phyloP scores from a whole-genome alignment of 2,888 invertebrate species.

The Hypsopygia costalis region DNA sequence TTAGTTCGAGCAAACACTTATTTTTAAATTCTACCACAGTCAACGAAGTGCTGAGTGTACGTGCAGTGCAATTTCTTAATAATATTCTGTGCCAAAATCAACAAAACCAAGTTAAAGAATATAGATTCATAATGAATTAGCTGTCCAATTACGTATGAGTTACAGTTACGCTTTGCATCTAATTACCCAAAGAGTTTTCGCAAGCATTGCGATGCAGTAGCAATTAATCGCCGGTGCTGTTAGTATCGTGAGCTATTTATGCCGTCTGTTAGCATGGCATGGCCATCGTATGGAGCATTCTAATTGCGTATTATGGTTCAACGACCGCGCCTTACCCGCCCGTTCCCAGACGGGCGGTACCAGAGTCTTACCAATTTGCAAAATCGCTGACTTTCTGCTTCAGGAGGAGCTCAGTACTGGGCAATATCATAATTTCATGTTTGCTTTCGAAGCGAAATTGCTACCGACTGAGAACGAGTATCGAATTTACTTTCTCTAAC shows the following conservation, averaged over 20 bases:
- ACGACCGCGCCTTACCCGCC: slow-evolving; percentile 54
- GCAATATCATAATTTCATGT: slow-evolving; percentile 14
- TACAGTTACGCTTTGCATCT: too few species aligned
- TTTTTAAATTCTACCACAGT: too few species aligned
- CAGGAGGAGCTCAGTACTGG: slow-evolving; percentile 4
- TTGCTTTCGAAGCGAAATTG: slow-evolving; percentile 9
- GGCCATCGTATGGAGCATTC: slow-evolving; percentile 73
- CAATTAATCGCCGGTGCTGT: slow-evolving; percentile 58
- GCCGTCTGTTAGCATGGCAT: slow-evolving; percentile 57
- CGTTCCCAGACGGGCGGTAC: slow-evolving; percentile 41
- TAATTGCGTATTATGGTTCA: slow-evolving; percentile 77
- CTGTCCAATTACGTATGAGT: too few species aligned
- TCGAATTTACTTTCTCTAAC: too few species aligned
- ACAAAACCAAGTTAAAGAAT: too few species aligned
- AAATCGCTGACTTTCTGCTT: slow-evolving; percentile 44
- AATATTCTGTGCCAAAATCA: too few species aligned
- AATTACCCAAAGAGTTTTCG: not conserved
- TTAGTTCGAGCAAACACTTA: too few species aligned
- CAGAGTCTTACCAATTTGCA: slow-evolving; percentile 57
- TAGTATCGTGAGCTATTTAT: slow-evolving; percentile 70
- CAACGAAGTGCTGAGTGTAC: too few species aligned
- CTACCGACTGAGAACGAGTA: not conserved
- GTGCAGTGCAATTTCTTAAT: too few species aligned
- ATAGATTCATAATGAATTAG: too few species aligned
- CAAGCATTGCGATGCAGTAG: slow-evolving; percentile 33